Evolutionary conservation across 1,140 invertebrate species (phyloP).

Genomic region (Diuraphis noxia): DNA sequence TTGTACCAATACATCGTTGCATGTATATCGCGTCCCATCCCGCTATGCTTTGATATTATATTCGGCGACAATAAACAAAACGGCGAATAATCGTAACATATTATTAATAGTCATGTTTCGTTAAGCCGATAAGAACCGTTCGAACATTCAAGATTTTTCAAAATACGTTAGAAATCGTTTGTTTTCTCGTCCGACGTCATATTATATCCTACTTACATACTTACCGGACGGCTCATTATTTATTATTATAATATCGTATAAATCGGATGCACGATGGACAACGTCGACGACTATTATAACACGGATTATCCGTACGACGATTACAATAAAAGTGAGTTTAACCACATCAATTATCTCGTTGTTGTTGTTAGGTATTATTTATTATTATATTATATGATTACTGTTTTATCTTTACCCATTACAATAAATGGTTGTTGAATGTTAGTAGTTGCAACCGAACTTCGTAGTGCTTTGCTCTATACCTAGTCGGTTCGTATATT

Average conservation of each 20-base stretch:
- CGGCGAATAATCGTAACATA: not conserved
- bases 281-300: not conserved
- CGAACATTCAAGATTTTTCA: not conserved
- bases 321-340: not conserved
- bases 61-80: not conserved
- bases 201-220: not conserved
- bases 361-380: not conserved
- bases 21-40: not conserved
- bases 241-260: not conserved
- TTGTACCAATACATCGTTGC: too few relatives aligned
- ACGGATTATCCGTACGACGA: slow-evolving; percentile 11
- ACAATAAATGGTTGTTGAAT: not conserved
- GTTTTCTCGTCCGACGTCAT: not conserved
- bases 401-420: not conserved
- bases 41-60: not conserved
- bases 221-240: not conserved
- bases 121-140: not conserved
- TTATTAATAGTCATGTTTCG: not conserved
- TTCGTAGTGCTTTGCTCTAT: not conserved
- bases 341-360: not conserved
- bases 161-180: not conserved
- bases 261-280: not conserved
- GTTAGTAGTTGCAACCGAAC: not conserved
- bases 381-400: not conserved
- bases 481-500: not conserved